These are phyloP conservation scores for Rhabdophis nuchalis DNA, from an alignment of 2,797 vertebrate genomes.

Conservation along the genomic window DNA sequence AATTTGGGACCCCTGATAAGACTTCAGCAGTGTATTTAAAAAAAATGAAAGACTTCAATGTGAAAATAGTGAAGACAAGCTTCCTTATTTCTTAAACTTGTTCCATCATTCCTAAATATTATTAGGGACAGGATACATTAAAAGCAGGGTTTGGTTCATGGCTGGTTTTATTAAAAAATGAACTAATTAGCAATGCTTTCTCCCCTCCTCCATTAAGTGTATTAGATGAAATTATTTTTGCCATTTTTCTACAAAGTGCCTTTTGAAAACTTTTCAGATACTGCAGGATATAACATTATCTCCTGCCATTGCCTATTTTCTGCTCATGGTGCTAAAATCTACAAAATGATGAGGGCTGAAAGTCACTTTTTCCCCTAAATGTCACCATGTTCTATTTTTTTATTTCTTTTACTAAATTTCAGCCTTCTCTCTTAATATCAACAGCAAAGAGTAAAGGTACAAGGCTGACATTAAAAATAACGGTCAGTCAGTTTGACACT, in stretches of 20 bases:
- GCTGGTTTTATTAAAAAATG: neutral
- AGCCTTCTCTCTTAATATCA: neutral
- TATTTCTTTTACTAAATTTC: neutral
- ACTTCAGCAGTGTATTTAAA: conserved; percentile 41
- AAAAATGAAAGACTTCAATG: conserved; percentile 51
- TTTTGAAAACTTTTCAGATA: conserved; percentile 68
- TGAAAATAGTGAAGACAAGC: conserved; percentile 45
- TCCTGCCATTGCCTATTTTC: conserved; percentile 61
- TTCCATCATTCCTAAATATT: conserved; percentile 51
- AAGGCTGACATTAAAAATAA: neutral
- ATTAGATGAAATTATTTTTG: conserved; percentile 57
- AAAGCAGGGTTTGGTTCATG: neutral
- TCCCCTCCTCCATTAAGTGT: conserved; percentile 50
- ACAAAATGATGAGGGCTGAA: conserved; percentile 65
- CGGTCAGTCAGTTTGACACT: neutral
- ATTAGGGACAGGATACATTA: conserved; percentile 59
- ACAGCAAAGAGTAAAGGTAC: neutral
- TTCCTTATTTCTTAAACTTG: conserved; percentile 32
- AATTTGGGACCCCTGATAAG: conserved; percentile 1
- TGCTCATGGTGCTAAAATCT: conserved; percentile 72
- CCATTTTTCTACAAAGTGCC: conserved; percentile 76
- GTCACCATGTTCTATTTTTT: conserved; percentile 28
- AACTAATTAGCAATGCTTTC: conserved; percentile 25
- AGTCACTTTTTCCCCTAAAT: conserved; percentile 34
- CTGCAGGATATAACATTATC: conserved; percentile 60